phyloP scores from a whole-genome alignment of 1,140 invertebrate genomes.

The Apocrypta bakeri region DNA sequence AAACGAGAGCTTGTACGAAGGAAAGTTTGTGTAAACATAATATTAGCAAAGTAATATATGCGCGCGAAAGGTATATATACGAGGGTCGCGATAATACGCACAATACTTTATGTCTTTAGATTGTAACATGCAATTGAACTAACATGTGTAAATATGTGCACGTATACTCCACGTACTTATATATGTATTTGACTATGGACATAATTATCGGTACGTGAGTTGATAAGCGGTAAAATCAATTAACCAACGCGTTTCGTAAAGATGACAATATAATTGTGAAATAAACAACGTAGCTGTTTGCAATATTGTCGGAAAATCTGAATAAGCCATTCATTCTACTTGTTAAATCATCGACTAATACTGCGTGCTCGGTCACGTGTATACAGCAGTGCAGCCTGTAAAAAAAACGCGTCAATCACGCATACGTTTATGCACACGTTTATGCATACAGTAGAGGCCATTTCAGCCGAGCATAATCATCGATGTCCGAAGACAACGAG shows the following conservation, averaged over 20 bases:
- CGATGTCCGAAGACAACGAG: not conserved
- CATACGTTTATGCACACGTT: not conserved
- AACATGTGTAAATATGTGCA: not conserved
- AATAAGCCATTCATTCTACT: not conserved
- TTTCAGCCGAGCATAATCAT: not conserved
- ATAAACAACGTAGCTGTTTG: not conserved
- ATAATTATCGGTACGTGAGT: not conserved
- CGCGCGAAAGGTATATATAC: not conserved
- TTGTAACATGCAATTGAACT: not conserved
- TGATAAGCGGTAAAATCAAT: not conserved
- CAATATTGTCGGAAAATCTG: too few relatives aligned
- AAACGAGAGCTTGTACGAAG: not conserved
- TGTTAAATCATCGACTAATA: not conserved
- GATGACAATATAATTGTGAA: not conserved
- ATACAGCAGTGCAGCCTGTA: not conserved
- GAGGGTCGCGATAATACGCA: not conserved
- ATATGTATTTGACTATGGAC: not conserved
- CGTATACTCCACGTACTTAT: not conserved
- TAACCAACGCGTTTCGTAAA: not conserved
- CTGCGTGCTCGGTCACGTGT: not conserved
- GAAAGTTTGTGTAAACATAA: not conserved
- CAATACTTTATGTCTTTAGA: not conserved
- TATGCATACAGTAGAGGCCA: not conserved
- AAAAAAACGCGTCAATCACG: not conserved
- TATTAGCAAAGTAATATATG: not conserved